phyloP scores from a whole-genome alignment of 2,888 invertebrate genomes.

The Nomada goodeniana region DNA sequence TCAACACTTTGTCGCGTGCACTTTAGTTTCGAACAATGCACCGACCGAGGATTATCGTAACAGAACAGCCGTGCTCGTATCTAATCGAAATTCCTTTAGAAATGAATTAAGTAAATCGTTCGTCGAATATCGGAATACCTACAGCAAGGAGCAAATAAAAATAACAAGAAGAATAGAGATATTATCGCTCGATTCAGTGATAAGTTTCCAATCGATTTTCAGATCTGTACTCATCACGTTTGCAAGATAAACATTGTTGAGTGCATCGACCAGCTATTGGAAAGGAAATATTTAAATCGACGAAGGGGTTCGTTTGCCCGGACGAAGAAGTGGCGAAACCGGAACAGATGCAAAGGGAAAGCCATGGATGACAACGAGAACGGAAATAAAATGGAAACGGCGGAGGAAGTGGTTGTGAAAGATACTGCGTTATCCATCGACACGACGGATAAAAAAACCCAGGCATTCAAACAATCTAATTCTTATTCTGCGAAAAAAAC shows the following conservation, averaged over 20 bases:
- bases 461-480: conserved; percentile 73
- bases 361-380: conserved; percentile 7
- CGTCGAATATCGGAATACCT: not conserved
- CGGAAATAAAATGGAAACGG: conserved; percentile 7
- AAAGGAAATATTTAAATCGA: not conserved
- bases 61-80: not conserved
- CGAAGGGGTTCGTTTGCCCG: not conserved
- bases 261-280: not conserved
- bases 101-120: not conserved
- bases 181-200: not conserved
- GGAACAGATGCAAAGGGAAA: not conserved
- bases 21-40: not conserved
- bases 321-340: not conserved
- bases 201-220: not conserved
- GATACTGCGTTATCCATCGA: conserved; percentile 64
- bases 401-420: conserved; percentile 55
- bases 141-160: not conserved
- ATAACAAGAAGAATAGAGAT: not conserved
- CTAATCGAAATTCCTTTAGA: not conserved
- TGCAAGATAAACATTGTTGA: not conserved
- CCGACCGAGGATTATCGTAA: not conserved
- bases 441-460: conserved; percentile 70
- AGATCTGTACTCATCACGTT: not conserved
- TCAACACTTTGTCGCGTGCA: not conserved
- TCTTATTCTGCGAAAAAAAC: conserved; percentile 87